Base-by-base conservation (phyloP, 2,797 vertebrate species). In the Eulemur albifrons region DNA sequence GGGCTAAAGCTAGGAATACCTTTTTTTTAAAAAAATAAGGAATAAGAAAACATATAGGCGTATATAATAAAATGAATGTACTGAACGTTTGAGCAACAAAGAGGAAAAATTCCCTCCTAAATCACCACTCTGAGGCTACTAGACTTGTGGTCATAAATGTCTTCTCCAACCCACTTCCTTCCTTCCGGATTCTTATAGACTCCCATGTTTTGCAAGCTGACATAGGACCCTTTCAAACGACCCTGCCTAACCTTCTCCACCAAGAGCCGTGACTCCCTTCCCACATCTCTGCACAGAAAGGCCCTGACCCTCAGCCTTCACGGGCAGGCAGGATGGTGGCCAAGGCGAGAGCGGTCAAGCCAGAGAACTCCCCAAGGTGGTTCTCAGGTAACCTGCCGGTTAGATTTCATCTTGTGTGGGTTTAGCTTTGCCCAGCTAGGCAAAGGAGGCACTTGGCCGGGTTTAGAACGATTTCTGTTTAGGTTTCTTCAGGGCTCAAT, bases 401-500 rank as follows among this genome's bases (percentile, higher is more conserved):
- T 86, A 93, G 94, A 96, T 97, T 96, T 96, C 92, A 96, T 92
- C 95, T 91, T 59, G 85, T 21, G 38, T 57, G 69, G 94, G 73
- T 89, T 96, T 40, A 95, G 96, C 96, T 95, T 63, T 92, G 95
- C 96, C 94, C 38, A 14, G 12, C 52, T 43, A 75, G 81, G 96
- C 93, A 92, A 95, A 97, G 61, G 88, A 93, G 90, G 45, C 14
- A 6, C 63, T 93, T 97, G 90, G 97, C 77, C 93, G 21, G 81
- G 94, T 93, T 93, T 69, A 82, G 93, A 97, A 87, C 48, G 77
- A 94, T 83, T 98, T 97, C 87, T 97, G 97, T 97, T 97, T 95
- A 92, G 91, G 95, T 96, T 95, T 95, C 95, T 91, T 83, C 63
- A 40, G 89, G 93, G 70, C 88, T 96, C 48, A 38, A 83, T 95